Base-by-base conservation (phyloP, 1,140 invertebrate genomes). In the Drosophila persimilis region DNA sequence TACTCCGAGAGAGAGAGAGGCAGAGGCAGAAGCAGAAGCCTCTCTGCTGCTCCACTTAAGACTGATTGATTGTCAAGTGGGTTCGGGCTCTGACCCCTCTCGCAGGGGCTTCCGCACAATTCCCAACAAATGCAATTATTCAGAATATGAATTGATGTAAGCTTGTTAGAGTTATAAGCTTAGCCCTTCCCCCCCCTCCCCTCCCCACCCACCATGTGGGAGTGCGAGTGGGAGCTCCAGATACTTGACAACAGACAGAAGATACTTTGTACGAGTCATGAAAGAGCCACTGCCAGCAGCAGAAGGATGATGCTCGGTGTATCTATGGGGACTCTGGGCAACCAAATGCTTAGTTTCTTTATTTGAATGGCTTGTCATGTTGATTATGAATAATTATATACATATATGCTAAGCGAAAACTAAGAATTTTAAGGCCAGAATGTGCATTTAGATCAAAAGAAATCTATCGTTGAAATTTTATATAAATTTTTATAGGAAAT, bases 21-120 rank as follows among this genome's bases (percentile, higher is more conserved):
- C 15, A 15, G 15, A 15, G 15, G 24, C 24, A 31, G 31, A 6
- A 26, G 26, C 26, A 26, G 56, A 44, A 64, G 56, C 60, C 31
- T 59, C 61, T 64, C 66, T 57, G 67, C 41, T 66, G 43, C 67
- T 53, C 67, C 77, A 88, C 75, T 89, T 79, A 62, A 83, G 72
- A 67, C 79, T 88, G 83, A 88, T 89, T 89, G 83, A 88, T 89
- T 83, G 83, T 81, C 83, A 70, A 79, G 78, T 88, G 75, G 60
- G 51, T 50, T 59, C 1, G 55, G 6, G 51, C 47, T 17, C 3
- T 66, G 63, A 66, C 63, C 63, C 63, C 24, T 29, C 4, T 35
- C 3, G 29, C 29, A 17, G 29, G n/a, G 15, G 31, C 17, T 35
- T 17, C 65, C 11, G 31, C 11, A 56, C 65, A 43, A 43, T 56